phyloP scores from a whole-genome alignment of 2,888 invertebrate genomes.

The Ormyrus thymus region DNA sequence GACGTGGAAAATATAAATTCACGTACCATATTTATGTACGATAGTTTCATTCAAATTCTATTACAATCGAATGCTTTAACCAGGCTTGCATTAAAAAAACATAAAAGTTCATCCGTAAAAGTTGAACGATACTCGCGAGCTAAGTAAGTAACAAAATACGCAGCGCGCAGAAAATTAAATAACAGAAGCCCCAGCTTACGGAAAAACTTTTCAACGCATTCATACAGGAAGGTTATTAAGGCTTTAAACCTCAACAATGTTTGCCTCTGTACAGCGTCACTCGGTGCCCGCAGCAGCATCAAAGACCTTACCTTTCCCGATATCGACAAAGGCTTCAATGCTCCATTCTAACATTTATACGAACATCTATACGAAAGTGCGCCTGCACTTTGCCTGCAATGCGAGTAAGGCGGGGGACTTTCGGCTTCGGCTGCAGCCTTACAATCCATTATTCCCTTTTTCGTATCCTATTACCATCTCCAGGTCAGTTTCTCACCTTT shows the following conservation, averaged over 20 bases:
- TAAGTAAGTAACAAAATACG: no score
- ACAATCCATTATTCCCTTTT: conserved; percentile 29
- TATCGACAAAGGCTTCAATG: conserved; percentile 21
- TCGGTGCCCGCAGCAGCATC: conserved; percentile 31
- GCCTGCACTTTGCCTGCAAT: background rate
- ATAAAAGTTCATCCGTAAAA: no score
- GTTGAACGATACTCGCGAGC: no score
- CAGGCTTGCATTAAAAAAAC: no score
- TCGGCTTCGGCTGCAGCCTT: background rate
- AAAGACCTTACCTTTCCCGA: conserved; percentile 16
- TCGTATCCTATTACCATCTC: conserved; percentile 18
- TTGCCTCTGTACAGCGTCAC: conserved; percentile 15
- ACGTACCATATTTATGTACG: no score
- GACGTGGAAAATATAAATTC: no score
- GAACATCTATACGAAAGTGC: background rate
- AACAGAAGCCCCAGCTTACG: no score
- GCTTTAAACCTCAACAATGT: conserved; percentile 29
- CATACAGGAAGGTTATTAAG: background rate
- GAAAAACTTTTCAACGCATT: no score
- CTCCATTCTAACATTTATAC: conserved; percentile 27
- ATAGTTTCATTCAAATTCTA: no score
- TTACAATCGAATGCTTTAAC: no score
- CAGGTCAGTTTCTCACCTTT: background rate
- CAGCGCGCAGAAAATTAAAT: no score
- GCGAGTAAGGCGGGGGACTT: conserved; percentile 9